Evolutionary conservation across 2,888 invertebrate species (phyloP).

Genomic region (Agrochola circellaris): DNA sequence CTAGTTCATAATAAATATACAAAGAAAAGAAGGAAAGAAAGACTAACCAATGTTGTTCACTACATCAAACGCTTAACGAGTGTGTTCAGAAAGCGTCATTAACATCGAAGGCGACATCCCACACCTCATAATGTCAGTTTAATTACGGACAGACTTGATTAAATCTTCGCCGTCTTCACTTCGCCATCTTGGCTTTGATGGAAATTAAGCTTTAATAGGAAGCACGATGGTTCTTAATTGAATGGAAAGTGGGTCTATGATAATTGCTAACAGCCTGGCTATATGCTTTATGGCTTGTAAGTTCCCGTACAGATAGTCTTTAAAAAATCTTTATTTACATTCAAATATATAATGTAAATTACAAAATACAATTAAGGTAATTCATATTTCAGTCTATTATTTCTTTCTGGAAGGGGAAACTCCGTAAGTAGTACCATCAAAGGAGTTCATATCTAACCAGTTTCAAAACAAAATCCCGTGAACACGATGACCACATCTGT

Average conservation of each 20-base stretch:
- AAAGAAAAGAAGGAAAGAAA: background rate
- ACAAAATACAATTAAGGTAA: background rate
- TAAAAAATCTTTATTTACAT: background rate
- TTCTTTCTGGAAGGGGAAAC: background rate
- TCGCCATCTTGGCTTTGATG: conserved; percentile 30
- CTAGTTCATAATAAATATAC: background rate
- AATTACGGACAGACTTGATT: conserved; percentile 72
- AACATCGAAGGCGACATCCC: conserved; percentile 66
- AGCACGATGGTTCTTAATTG: conserved; percentile 29
- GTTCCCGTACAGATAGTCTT: background rate
- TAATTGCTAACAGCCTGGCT: conserved; percentile 24
- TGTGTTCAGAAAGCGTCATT: conserved; percentile 66
- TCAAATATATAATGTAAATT: no score
- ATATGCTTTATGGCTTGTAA: background rate
- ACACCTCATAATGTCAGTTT: conserved; percentile 74
- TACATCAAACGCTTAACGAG: conserved; percentile 67
- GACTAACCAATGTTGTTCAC: background rate
- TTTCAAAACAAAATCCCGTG: no score
- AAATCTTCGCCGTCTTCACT: conserved; percentile 66
- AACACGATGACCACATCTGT: no score
- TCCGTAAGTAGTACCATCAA: background rate
- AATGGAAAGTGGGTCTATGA: conserved; percentile 1
- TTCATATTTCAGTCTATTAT: background rate
- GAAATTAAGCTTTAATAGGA: conserved; percentile 38
- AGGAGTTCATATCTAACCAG: no score